phyloP scores from a whole-genome alignment of 2,888 invertebrate genomes.

The Polydesmus complanatus region DNA sequence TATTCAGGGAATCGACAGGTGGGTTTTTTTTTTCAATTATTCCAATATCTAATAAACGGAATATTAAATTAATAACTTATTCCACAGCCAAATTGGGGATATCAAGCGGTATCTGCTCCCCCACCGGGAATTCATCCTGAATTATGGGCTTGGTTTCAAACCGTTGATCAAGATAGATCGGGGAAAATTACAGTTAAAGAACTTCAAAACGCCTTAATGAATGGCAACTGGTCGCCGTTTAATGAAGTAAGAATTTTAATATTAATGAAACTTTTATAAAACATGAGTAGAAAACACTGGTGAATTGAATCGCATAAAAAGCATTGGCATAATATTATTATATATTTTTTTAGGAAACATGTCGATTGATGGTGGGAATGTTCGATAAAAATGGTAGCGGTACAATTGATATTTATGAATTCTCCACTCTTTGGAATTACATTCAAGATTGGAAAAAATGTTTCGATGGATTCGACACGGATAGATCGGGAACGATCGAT shows the following conservation, averaged over 20 bases:
- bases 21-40: background rate
- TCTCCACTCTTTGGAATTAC: slow-evolving; percentile 33
- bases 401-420: slow-evolving; percentile 32
- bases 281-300: too few relatives aligned
- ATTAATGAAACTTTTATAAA: slow-evolving; percentile 21
- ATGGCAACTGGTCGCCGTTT: slow-evolving; percentile 34
- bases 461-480: slow-evolving; percentile 33
- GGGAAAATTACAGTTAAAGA: slow-evolving; percentile 29
- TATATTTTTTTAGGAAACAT: slow-evolving; percentile 26
- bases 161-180: slow-evolving; percentile 21
- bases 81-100: background rate
- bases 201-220: slow-evolving; percentile 30
- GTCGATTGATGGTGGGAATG: slow-evolving; percentile 34
- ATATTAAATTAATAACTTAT: background rate
- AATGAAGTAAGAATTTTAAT: slow-evolving; percentile 21
- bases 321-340: background rate
- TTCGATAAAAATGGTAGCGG: slow-evolving; percentile 33
- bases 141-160: slow-evolving; percentile 32
- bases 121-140: slow-evolving; percentile 26
- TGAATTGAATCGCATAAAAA: background rate
- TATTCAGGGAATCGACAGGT: background rate
- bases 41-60: background rate
- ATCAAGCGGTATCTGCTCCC: slow-evolving; percentile 3
- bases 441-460: slow-evolving; percentile 34
- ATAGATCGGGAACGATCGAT: slow-evolving; percentile 33